Evolutionary conservation across 2,113 vertebrate genomes (phyloP), one percentile per base, ranked within the genome.

Genomic region (Oryzias celebensis): DNA sequence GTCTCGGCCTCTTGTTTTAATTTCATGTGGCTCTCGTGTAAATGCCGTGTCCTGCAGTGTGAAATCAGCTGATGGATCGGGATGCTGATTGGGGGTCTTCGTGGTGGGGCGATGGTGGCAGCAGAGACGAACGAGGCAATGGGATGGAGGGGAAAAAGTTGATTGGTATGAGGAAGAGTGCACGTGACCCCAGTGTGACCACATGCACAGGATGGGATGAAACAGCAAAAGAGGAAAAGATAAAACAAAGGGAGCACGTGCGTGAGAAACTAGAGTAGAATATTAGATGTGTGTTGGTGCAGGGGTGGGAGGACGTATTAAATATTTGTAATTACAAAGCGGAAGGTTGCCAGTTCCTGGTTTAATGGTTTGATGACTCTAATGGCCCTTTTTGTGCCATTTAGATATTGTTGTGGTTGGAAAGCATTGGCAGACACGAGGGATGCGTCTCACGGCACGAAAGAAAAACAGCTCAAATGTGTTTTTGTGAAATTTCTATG

Each of bases 401-500:
- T 87, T 82, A 47, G 62, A 84, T 78, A 71, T 78, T 78, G 73
- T 78, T 82, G 77, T 73, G 70, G 76, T 85, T 89, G 73, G 80
- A 83, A 84, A 68, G 81, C 83, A 71, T 65, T 73, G 70, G 84
- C 81, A 87, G 72, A 61, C 58, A 61, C 73, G 65, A 58, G 77
- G 55, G 66, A 72, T 3, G 55, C 8, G 59, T 73, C 73, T 81
- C 79, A 85, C 31, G n/a, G 62, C 62, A 23, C 28, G 12, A 8
- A 36, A 36, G 36, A 36, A 36, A 36, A 36, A 36, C 36, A 36
- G 8, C 36, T 36, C 36, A 36, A 10, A 12, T 36, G 36, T 36
- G 36, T 36, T 10, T 36, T 36, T 36, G 7, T 12, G 36, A 12
- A 36, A 36, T 36, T 36, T 36, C 36, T 2, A 36, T 1, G 31